Base-by-base conservation (phyloP, 2,888 invertebrate species). In the Pyrgus malvae region DNA sequence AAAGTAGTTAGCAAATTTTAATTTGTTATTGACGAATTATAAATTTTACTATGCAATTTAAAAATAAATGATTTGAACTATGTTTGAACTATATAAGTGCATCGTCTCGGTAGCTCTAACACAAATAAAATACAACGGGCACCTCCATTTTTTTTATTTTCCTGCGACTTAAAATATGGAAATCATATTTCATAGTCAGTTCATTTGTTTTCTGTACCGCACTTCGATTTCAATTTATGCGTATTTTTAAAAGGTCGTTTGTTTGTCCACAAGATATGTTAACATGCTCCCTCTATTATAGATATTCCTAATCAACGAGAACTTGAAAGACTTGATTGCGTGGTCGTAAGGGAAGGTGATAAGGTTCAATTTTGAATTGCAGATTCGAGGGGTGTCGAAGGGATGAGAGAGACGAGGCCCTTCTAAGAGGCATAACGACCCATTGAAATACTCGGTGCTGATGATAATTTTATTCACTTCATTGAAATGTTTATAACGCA, bases 401-500 rank as follows among this genome's bases (percentile, higher is more conserved):
- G 54, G 67, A 65, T 62, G 65, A 64, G 64, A 65, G 65, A 64
- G 64, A 65, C 65, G 62, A 63, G 63, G 59, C 68, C 61, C 65
- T 66, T 40, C 48, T 23, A n/a, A 21, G 29, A 23, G 11, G 48
- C 60, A 65, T 77, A 83, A 84, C 79, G 81, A 84, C 73, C 79
- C 73, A 83, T 84, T 83, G 72, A 82, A 76, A 76, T 68, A 66
- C 63, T 60, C 64, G 62, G 27, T 64, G 60, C 67, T 69, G 71
- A 74, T 67, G 70, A 76, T 80, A 80, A 78, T 79, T 78, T 79
- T 76, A 80, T 78, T 72, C 70, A 74, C 70, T 69, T 67, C 63
- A 59, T 62, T 68, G 64, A 62, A 70, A 64, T 69, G 59, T 64
- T 66, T 66, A 67, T 41, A 16, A 17, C 35, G 27, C 35, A 48